Evolutionary conservation across 2,888 invertebrate genomes (phyloP).

Genomic region (Acrobeloides nanus): DNA sequence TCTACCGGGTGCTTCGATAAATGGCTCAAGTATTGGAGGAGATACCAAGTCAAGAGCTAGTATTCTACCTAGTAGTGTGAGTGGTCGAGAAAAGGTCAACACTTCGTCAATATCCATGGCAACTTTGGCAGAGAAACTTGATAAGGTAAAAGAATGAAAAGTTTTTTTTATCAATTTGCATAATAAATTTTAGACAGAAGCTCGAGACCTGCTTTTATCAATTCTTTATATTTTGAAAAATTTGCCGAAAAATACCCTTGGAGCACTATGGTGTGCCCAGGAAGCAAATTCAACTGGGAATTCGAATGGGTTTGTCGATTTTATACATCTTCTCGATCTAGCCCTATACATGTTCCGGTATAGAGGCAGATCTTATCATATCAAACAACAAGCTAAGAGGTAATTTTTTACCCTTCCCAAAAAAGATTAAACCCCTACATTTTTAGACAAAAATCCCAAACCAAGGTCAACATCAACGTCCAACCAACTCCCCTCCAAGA

Average conservation of each 20-base stretch:
- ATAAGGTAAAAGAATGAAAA: constrained; percentile 14
- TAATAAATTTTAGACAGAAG: constrained; percentile 46
- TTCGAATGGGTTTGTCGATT: constrained; percentile 14
- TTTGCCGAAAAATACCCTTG: constrained; percentile 65
- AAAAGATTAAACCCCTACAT: no score
- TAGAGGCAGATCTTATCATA: constrained; percentile 14
- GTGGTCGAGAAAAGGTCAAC: no score
- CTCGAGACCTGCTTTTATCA: constrained; percentile 57
- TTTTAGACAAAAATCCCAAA: no score
- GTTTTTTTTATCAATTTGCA: constrained; percentile 10
- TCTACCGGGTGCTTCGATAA: no score
- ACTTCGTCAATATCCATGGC: no score
- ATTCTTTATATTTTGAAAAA: constrained; percentile 79
- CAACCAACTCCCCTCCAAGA: no score
- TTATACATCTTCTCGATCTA: constrained; percentile 37
- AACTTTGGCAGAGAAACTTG: constrained; percentile 45
- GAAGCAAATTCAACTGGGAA: constrained; percentile 7
- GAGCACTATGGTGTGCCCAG: constrained; percentile 20
- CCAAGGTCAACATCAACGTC: no score
- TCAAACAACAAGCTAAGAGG: constrained; percentile 16
- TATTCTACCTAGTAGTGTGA: no score
- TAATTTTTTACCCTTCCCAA: no score
- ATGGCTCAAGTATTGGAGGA: no score
- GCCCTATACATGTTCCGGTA: constrained; percentile 42
- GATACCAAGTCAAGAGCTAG: no score